phyloP scores from a whole-genome alignment of 2,797 vertebrate species.

The Myotis daubentonii region DNA sequence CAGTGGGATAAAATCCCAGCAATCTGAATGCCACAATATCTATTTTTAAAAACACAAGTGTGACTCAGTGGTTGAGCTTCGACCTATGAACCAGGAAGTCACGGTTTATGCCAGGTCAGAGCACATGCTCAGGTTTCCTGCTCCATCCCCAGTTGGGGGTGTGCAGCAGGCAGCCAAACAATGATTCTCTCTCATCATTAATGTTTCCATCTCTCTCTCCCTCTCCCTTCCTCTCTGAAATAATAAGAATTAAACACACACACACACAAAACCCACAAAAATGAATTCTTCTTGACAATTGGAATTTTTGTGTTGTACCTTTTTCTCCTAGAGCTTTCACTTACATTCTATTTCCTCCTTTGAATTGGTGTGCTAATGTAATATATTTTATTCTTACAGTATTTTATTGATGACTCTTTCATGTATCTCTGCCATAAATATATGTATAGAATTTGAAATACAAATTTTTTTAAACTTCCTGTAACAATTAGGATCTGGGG shows the following conservation, averaged over 20 bases:
- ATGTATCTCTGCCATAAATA: neutral
- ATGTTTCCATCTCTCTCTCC: too few species aligned
- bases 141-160: too few species aligned
- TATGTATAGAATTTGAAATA: neutral
- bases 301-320: neutral
- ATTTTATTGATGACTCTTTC: neutral
- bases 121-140: too few species aligned
- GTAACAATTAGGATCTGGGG: neutral
- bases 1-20: neutral
- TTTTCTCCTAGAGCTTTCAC: neutral
- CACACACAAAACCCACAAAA: neutral
- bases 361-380: neutral
- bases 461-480: slow-evolving; percentile 4
- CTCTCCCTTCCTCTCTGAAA: too few species aligned
- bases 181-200: too few species aligned
- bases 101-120: too few species aligned
- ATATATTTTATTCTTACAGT: neutral
- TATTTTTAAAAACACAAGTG: neutral
- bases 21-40: neutral
- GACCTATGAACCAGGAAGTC: too few species aligned
- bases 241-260: too few species aligned
- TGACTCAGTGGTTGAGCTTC: too few species aligned
- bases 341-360: neutral
- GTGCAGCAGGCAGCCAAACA: too few species aligned
- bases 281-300: neutral